Evolutionary conservation across 2,797 vertebrate genomes (phyloP), one percentile per base, ranked within the genome.

Genomic region (Epinephelus awoara): DNA sequence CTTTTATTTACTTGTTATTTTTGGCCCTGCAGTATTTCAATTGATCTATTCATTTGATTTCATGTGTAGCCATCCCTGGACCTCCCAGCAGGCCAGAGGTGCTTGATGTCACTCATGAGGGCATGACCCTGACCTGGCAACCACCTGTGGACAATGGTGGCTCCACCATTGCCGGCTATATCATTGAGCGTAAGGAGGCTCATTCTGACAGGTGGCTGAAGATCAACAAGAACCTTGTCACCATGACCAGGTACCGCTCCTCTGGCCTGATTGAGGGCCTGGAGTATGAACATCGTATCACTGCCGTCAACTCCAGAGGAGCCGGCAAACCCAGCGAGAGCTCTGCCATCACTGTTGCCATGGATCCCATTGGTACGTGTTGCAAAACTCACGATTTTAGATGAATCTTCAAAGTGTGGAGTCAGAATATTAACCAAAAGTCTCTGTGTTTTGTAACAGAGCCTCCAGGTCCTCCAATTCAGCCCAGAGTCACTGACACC

Each of bases 121-220:
- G 98, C 74, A 99, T 99, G 98, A 99, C 98, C 10, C 77, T 99
- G 83, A 98, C 97, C 38, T 99, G 98, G 98, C 95, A 94, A 67
- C 93, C 97, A 88, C 98, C 98, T 44, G 97, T 96, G 87, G 96
- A 98, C 73, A 97, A 99, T 0, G 98, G 98, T 79, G 97, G 98
- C 83, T 99, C 98, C 79, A 96, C 97, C 77, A 96, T 99, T 70
- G 93, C 96, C 17, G 98, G 98, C 56, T 99, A 99, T 80, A 97
- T 99, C 62, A 96, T 99, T 76, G 98, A 99, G 82, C 97, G 98
- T 70, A 99, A 99, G 90, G 98, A 99, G 92, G 92, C 96, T 44
- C 94, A 91, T 90, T 97, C 98, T 75, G 97, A 99, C 58, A 96
- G 98, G 81, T 99, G 98, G 98, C 64, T 99, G 84, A 96, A 94